Percentiles rank a stretch among this genome's conserved stretches.
Evolutionary conservation across 2,113 vertebrate species (phyloP).

Genomic region (Zapus hudsonius): DNA sequence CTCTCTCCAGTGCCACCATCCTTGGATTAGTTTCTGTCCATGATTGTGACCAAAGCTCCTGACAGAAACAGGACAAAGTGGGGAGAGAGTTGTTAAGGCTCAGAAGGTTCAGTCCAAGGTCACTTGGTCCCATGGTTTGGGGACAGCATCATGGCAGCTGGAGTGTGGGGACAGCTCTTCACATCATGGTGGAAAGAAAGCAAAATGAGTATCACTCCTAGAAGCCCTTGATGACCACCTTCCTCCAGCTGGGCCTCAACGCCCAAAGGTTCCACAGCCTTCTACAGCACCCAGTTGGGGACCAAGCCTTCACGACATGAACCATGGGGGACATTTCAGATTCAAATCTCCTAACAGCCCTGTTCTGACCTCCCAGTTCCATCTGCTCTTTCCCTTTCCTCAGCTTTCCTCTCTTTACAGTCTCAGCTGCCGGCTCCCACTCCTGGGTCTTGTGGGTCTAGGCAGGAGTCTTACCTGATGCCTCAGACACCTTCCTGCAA

Average conservation of each 20-base stretch:
- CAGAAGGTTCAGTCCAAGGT: too few relatives aligned
- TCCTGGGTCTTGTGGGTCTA: background rate
- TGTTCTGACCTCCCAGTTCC: rapidly evolving
- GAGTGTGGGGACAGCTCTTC: background rate
- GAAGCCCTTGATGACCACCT: background rate
- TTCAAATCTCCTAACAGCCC: too few relatives aligned
- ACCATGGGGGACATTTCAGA: too few relatives aligned
- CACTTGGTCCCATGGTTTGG: too few relatives aligned
- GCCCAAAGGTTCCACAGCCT: background rate
- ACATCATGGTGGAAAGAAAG: background rate
- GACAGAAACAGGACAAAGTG: background rate
- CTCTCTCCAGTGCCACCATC: too few relatives aligned
- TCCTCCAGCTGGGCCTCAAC: background rate
- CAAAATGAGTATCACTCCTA: background rate
- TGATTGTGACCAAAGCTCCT: background rate
- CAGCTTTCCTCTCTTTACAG: too few relatives aligned
- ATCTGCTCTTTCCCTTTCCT: background rate
- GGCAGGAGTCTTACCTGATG: too few relatives aligned
- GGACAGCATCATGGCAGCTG: background rate
- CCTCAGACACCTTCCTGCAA: background rate
- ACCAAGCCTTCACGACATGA: too few relatives aligned
- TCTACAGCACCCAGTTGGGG: too few relatives aligned
- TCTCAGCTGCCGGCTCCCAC: too few relatives aligned
- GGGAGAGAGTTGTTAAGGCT: too few relatives aligned
- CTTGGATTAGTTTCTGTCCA: background rate